phyloP scores from a whole-genome alignment of 2,113 vertebrate species.

The Vimba vimba region DNA sequence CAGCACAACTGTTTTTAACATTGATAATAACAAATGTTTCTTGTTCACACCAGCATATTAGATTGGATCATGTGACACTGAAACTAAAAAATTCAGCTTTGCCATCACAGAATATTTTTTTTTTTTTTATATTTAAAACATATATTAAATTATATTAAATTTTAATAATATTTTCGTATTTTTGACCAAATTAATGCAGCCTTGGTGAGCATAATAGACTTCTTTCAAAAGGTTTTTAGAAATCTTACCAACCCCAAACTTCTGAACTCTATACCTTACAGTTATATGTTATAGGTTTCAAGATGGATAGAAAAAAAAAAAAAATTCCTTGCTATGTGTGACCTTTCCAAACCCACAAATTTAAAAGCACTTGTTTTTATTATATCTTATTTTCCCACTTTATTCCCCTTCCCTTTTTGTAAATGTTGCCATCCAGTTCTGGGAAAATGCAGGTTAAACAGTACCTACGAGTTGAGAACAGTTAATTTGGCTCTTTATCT shows the following conservation, averaged over 20 bases:
- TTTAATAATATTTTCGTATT: not conserved
- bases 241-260: not conserved
- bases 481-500: conserved; percentile 47
- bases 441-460: conserved; percentile 26
- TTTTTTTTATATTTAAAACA: not conserved
- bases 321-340: not conserved
- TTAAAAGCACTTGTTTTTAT: not conserved
- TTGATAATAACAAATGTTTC: not conserved
- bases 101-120: not conserved
- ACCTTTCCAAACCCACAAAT: not conserved
- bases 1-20: not conserved
- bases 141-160: not conserved
- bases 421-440: conserved; percentile 12
- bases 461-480: not conserved
- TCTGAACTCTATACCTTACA: not conserved
- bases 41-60: no score
- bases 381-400: not conserved
- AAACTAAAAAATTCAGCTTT: not conserved
- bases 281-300: not conserved
- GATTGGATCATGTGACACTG: not conserved
- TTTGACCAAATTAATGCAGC: not conserved
- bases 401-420: not conserved
- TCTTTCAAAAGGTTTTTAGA: not conserved
- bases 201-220: not conserved
- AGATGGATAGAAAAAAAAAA: not conserved